These are phyloP conservation scores for Herpetotheres cachinnans DNA, from an alignment of 2,113 vertebrate genomes.

Conservation along the genomic window DNA sequence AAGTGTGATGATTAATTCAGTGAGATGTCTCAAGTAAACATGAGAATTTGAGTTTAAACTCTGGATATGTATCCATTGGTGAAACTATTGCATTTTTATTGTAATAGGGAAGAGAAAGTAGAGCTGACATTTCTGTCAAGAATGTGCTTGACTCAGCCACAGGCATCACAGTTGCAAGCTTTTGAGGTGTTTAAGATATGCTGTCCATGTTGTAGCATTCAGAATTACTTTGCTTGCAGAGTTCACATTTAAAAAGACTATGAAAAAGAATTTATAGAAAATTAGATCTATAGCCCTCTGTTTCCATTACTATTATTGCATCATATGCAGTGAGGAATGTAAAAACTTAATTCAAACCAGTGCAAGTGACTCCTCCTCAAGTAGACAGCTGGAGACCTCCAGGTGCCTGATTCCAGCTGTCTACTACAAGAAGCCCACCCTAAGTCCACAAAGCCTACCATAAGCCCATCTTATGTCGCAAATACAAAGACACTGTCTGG, in stretches of 20 bases:
- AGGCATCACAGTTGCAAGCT: background rate
- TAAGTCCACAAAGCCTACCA: background rate
- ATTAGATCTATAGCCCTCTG: background rate
- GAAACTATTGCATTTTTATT: background rate
- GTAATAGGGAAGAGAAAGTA: background rate
- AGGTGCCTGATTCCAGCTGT: background rate
- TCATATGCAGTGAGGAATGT: background rate
- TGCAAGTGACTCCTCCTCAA: background rate
- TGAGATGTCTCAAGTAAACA: background rate
- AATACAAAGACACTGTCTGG: background rate
- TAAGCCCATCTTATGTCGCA: background rate
- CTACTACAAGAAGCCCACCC: background rate
- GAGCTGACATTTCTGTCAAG: background rate
- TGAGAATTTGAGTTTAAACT: background rate
- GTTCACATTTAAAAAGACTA: background rate
- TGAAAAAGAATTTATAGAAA: background rate
- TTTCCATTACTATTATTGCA: background rate
- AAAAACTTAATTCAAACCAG: background rate
- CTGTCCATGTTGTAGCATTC: background rate
- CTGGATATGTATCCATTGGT: background rate
- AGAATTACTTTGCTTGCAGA: background rate
- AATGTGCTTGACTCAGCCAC: background rate
- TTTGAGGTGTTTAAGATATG: background rate
- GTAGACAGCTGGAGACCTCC: background rate
- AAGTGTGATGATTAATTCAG: background rate